Evolutionary conservation across 2,888 invertebrate species (phyloP).

Genomic region (Stenolophus ochropezus): DNA sequence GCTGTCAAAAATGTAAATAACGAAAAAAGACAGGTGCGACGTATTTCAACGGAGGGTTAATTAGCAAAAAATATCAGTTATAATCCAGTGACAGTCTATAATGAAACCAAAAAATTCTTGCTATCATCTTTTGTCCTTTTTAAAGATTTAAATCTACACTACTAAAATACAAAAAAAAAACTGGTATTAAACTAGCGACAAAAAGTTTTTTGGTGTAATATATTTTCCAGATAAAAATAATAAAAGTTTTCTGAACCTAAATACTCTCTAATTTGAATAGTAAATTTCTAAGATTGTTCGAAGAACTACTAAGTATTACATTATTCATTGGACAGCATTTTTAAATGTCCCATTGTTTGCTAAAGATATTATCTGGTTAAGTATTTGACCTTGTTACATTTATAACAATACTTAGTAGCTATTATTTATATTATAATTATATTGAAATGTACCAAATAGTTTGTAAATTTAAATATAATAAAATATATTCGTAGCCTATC

Average conservation of each 20-base stretch:
- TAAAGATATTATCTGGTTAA: neutral
- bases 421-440: neutral
- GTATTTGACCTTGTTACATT: constrained; percentile 26
- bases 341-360: constrained; percentile 5
- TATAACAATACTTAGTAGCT: neutral
- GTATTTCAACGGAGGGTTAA: neutral
- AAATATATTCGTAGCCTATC: too few relatives aligned
- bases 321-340: constrained; percentile 4
- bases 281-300: constrained; percentile 13
- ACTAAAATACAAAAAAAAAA: too few relatives aligned
- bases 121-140: too few relatives aligned
- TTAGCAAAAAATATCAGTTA: too few relatives aligned
- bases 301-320: constrained; percentile 10
- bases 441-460: too few relatives aligned
- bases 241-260: neutral
- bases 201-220: too few relatives aligned
- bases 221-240: too few relatives aligned
- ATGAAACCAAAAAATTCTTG: too few relatives aligned
- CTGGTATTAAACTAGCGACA: too few relatives aligned
- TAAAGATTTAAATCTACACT: too few relatives aligned
- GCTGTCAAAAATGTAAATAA: neutral
- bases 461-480: too few relatives aligned
- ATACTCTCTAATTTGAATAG: neutral
- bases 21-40: neutral
- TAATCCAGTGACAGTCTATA: too few relatives aligned